Conservation (phyloP, 2,888 invertebrate species). For the Orthosia cruda region DNA sequence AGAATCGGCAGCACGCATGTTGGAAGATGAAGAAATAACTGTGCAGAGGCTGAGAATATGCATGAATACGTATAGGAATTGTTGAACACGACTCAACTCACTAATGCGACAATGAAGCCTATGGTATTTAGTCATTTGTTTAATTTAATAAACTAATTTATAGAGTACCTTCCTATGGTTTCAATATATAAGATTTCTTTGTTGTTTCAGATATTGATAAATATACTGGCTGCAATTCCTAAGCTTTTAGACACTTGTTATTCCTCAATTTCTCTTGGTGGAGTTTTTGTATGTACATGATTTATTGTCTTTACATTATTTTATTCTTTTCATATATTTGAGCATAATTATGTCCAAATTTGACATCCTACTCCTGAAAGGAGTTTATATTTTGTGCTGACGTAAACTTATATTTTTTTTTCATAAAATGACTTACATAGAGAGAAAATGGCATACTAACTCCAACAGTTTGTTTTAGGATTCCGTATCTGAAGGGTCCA, state of each 20-base stretch:
- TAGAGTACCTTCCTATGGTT: neutral
- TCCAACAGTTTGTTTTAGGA: no score
- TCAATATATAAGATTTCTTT: neutral
- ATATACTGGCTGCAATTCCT: neutral
- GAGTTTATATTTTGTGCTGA: no score
- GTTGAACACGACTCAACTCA: neutral
- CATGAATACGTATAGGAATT: neutral
- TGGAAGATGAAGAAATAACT: neutral
- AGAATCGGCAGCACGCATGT: neutral
- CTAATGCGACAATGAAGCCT: conserved; percentile 8
- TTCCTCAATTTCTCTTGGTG: neutral
- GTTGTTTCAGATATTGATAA: conserved; percentile 19
- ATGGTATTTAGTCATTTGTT: neutral
- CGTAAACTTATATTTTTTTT: no score
- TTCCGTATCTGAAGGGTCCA: no score
- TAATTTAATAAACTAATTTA: neutral
- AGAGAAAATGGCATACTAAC: no score
- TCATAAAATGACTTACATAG: no score
- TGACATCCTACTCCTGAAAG: no score
- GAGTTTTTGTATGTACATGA: neutral
- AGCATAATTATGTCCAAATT: no score
- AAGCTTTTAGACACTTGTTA: neutral
- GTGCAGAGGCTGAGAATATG: neutral
- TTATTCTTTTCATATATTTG: no score
- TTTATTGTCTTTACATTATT: no score